phyloP scores from a whole-genome alignment of 2,888 invertebrate species.

The Drosophila multiciliata region DNA sequence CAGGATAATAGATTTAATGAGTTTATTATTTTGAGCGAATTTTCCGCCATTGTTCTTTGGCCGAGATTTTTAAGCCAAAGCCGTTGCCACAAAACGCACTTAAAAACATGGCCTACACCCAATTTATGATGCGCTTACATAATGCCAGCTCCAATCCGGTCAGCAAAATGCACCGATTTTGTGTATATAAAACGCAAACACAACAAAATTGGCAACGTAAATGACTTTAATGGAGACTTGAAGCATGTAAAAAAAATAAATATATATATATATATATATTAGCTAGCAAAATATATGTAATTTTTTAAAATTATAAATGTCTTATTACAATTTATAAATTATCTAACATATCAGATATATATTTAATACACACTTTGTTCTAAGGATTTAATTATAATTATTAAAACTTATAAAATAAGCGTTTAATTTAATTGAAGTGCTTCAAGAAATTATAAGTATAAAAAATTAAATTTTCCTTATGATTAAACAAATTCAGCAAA shows the following conservation, averaged over 20 bases:
- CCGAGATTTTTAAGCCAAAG: slow-evolving; percentile 6
- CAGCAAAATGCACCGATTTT: slow-evolving; percentile 34
- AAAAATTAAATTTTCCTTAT: not conserved
- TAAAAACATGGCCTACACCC: not conserved
- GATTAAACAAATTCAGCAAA: not conserved
- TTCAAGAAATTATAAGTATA: not conserved
- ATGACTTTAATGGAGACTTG: slow-evolving; percentile 5
- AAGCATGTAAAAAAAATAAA: too few species aligned
- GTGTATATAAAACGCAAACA: slow-evolving; percentile 34
- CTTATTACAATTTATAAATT: not conserved
- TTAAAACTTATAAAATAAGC: not conserved
- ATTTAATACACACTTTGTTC: not conserved
- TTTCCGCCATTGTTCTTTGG: slow-evolving; percentile 47
- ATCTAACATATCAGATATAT: not conserved
- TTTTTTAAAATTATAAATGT: not conserved
- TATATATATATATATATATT: not conserved
- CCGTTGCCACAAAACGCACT: slow-evolving; percentile 30
- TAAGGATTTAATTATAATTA: not conserved
- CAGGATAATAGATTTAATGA: slow-evolving; percentile 82
- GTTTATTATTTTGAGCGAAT: slow-evolving; percentile 75
- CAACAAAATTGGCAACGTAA: slow-evolving; percentile 12
- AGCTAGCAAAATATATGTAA: not conserved
- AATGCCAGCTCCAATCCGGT: slow-evolving; percentile 54
- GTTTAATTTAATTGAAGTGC: not conserved
- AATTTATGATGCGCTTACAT: slow-evolving; percentile 42